A percentile compares a stretch with the other conserved stretches of the same genome.
phyloP scores from a whole-genome alignment of 2,113 vertebrate species.

The Alces alces region DNA sequence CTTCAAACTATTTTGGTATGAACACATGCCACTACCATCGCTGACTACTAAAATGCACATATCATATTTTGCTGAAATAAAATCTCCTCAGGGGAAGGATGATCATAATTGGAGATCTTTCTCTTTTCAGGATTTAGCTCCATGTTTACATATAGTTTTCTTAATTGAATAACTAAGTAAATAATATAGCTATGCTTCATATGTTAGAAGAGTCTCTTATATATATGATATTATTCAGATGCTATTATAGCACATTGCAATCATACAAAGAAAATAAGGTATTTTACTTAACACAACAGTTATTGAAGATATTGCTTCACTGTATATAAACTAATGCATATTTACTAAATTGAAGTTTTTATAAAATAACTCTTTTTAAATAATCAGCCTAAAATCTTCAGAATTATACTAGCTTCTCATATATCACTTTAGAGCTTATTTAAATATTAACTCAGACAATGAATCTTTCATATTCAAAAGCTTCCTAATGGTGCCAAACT shows the following conservation, averaged over 20 bases:
- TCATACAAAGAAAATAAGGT: neutral
- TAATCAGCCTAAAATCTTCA: neutral
- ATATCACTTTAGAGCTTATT: neutral
- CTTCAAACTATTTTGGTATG: neutral
- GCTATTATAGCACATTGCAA: neutral
- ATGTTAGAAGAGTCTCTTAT: neutral
- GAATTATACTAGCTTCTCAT: neutral
- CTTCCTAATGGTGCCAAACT: neutral
- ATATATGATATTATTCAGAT: neutral
- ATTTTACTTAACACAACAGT: neutral
- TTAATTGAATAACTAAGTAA: neutral
- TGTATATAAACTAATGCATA: neutral
- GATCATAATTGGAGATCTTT: neutral
- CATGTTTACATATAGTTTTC: neutral
- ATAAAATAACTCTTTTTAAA: neutral
- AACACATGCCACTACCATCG: neutral
- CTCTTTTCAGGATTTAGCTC: neutral
- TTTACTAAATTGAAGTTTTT: neutral
- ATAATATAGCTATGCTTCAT: neutral
- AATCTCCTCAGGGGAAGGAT: neutral
- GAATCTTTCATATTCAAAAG: neutral
- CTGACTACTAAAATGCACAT: neutral
- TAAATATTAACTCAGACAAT: neutral
- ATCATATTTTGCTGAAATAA: neutral
- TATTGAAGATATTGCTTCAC: neutral